Conservation (phyloP, 2,113 vertebrate species). For the Cyrtonyx montezumae region DNA sequence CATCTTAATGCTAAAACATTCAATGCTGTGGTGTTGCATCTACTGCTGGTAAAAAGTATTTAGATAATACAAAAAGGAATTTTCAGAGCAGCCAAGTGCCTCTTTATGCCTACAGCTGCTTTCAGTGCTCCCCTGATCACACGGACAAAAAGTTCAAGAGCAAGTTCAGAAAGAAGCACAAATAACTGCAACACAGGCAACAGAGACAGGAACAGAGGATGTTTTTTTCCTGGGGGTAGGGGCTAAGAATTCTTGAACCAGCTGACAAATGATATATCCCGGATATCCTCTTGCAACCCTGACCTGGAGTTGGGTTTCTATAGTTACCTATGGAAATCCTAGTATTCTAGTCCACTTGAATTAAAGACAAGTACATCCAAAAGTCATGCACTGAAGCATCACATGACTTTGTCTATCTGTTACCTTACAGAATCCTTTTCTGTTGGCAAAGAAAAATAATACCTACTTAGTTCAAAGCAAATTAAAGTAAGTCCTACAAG, state of each 20-base stretch:
- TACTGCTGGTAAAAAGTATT: not conserved
- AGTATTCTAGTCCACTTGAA: not conserved
- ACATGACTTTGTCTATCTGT: constrained; percentile 30
- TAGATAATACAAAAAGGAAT: not conserved
- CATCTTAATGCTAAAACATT: not conserved
- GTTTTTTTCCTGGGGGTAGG: not conserved
- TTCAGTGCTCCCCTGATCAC: not conserved
- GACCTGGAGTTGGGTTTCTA: not conserved
- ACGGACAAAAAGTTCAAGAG: constrained; percentile 3
- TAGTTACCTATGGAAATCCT: not conserved
- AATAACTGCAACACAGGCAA: not conserved
- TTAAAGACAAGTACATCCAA: not conserved
- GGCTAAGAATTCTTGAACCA: not conserved
- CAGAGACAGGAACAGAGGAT: not conserved
- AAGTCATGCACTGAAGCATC: not conserved
- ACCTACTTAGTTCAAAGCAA: constrained; percentile 34
- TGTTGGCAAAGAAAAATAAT: not conserved
- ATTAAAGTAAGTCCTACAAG: constrained; percentile 24
- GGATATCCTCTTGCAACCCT: constrained; percentile 1
- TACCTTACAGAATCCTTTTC: not conserved
- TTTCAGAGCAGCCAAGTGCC: not conserved
- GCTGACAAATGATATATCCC: not conserved
- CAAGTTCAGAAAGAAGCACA: not conserved
- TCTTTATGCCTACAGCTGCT: not conserved
- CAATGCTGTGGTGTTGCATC: not conserved